A percentile compares a stretch with the other conserved stretches of the same genome.
phyloP scores from a whole-genome alignment of 2,888 invertebrate species.

The Galerucella nymphaeae region DNA sequence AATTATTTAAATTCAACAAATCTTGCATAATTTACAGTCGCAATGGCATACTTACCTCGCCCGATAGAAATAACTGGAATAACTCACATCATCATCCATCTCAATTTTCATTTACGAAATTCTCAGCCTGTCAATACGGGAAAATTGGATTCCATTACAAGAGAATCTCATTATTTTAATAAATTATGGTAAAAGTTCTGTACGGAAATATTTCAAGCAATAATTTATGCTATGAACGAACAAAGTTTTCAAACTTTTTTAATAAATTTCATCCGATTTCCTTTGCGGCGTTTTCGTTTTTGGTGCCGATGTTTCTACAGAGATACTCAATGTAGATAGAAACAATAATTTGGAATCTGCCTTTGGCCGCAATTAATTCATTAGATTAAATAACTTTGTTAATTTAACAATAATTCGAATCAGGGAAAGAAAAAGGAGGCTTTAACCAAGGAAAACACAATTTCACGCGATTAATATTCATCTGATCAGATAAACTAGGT shows the following conservation, averaged over 20 bases:
- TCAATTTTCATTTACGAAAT: slow-evolving; percentile 33
- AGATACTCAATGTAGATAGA: slow-evolving; percentile 25
- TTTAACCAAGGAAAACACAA: too few species aligned
- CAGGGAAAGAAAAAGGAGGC: background rate
- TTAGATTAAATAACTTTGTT: slow-evolving; percentile 11
- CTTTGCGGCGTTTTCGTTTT: slow-evolving; percentile 31
- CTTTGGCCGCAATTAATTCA: slow-evolving; percentile 8
- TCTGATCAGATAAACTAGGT: background rate
- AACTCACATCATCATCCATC: slow-evolving; percentile 16
- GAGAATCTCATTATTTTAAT: slow-evolving; percentile 41
- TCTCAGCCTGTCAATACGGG: slow-evolving; percentile 29
- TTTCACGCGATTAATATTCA: background rate
- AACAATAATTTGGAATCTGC: slow-evolving; percentile 28
- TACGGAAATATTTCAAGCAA: slow-evolving; percentile 40
- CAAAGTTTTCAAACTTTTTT: slow-evolving; percentile 49
- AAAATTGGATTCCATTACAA: slow-evolving; percentile 35
- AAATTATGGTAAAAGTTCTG: slow-evolving; percentile 35
- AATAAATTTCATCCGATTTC: slow-evolving; percentile 48
- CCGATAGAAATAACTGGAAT: background rate
- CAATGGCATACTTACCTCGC: background rate
- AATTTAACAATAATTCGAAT: background rate
- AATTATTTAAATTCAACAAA: too few species aligned
- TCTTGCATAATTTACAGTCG: too few species aligned
- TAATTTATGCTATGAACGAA: slow-evolving; percentile 43
- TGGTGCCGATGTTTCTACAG: slow-evolving; percentile 28